phyloP scores from a whole-genome alignment of 2,888 invertebrate genomes.

The Diachrysia chrysitis region DNA sequence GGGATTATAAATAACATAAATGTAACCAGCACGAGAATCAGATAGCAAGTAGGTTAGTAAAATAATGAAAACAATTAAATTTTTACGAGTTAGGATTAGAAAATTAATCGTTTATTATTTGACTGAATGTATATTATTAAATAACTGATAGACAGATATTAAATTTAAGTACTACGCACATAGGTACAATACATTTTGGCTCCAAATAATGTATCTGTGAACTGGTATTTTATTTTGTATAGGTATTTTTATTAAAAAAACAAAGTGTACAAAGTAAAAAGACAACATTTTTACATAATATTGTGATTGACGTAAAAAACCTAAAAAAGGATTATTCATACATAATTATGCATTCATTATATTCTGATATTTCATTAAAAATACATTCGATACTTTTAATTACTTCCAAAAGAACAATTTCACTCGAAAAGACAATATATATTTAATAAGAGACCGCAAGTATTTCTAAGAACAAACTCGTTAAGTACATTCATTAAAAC shows the following conservation, averaged over 20 bases:
- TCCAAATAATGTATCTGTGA: too few species aligned
- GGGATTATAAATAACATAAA: constrained; percentile 14
- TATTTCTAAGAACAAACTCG: constrained; percentile 54
- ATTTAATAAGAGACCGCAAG: constrained; percentile 54
- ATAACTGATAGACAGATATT: too few species aligned
- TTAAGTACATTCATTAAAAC: constrained; percentile 65
- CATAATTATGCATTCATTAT: not conserved
- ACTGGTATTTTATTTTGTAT: too few species aligned
- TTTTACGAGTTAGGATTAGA: not conserved
- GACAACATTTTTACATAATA: too few species aligned
- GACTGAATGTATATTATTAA: too few species aligned
- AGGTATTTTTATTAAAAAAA: too few species aligned
- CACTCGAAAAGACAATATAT: constrained; percentile 39
- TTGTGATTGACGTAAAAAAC: too few species aligned
- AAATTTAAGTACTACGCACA: too few species aligned
- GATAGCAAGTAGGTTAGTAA: not conserved
- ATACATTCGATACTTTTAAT: constrained; percentile 36
- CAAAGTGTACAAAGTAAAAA: too few species aligned
- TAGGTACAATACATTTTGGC: too few species aligned
- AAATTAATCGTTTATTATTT: not conserved
- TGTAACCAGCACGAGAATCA: not conserved
- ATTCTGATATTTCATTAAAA: not conserved
- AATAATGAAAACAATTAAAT: not conserved
- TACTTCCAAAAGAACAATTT: constrained; percentile 50
- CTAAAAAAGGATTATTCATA: too few species aligned